These are phyloP conservation scores for Aphidius colemani DNA, from an alignment of 2,888 invertebrate genomes.

Conservation along the genomic window DNA sequence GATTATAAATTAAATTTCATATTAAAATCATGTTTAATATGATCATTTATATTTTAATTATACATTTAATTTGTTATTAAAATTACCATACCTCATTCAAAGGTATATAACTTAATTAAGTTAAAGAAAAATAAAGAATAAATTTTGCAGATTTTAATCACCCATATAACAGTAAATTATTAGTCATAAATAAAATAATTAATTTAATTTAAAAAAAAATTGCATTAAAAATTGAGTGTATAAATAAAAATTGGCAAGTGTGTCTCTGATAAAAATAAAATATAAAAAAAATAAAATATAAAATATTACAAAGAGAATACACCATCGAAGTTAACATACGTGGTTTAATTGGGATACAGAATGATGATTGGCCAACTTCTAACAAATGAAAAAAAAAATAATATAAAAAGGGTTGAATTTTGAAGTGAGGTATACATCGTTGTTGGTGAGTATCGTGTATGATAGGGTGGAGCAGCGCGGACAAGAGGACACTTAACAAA, in stretches of 20 bases:
- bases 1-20: too few relatives aligned
- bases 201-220: too few relatives aligned
- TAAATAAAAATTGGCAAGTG: conserved; percentile 29
- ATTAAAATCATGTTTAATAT: too few relatives aligned
- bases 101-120: too few relatives aligned
- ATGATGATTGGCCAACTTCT: conserved; percentile 34
- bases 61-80: too few relatives aligned
- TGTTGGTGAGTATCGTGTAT: conserved; percentile 19
- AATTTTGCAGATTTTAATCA: conserved; percentile 4
- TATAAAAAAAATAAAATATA: conserved; percentile 4
- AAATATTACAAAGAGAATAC: conserved; percentile 19
- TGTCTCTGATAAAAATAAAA: background rate
- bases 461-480: conserved; percentile 34
- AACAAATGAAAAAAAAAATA: background rate
- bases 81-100: too few relatives aligned
- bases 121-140: too few relatives aligned
- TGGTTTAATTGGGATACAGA: conserved; percentile 37
- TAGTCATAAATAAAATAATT: too few relatives aligned
- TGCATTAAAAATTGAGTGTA: too few relatives aligned
- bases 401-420: conserved; percentile 33
- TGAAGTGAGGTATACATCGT: conserved; percentile 31
- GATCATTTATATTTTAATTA: too few relatives aligned
- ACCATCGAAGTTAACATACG: conserved; percentile 30
- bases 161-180: too few relatives aligned
- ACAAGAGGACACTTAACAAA: conserved; percentile 34